Percentiles rank a stretch among this genome's conserved stretches.
Conservation (phyloP, 2,113 vertebrate genomes). For the Peromyscus maniculatus region DNA sequence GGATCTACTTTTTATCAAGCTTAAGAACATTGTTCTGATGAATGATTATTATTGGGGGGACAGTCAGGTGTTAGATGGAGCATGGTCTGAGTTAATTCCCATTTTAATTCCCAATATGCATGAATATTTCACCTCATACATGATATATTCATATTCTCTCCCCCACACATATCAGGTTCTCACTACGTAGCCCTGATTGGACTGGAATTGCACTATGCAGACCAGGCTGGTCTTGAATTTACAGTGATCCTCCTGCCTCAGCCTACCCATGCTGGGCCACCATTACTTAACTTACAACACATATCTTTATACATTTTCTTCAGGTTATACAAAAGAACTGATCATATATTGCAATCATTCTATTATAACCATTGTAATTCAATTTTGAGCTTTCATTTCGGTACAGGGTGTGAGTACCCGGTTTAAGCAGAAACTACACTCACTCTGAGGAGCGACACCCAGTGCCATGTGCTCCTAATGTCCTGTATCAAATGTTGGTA, state of each 20-base stretch:
- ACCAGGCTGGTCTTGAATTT: neutral
- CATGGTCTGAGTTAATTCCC: neutral
- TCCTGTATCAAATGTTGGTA: neutral
- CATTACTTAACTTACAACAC: neutral
- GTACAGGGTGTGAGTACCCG: neutral
- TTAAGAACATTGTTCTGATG: neutral
- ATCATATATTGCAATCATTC: neutral
- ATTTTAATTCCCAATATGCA: neutral
- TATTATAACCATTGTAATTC: neutral
- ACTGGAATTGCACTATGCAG: neutral
- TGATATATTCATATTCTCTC: neutral
- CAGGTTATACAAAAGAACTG: neutral
- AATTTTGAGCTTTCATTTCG: neutral
- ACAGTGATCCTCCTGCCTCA: neutral
- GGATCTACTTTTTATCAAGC: slow-evolving; percentile 2
- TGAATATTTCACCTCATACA: neutral
- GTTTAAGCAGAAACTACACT: neutral
- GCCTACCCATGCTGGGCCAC: neutral
- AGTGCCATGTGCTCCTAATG: too few relatives aligned
- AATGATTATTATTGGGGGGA: neutral
- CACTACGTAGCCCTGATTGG: neutral
- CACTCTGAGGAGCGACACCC: neutral
- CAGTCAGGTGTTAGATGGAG: neutral
- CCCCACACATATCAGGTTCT: neutral
- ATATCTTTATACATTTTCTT: slow-evolving; percentile 1